Base-by-base conservation (phyloP, 2,888 invertebrate genomes). In the Scaptomyza polygonia region DNA sequence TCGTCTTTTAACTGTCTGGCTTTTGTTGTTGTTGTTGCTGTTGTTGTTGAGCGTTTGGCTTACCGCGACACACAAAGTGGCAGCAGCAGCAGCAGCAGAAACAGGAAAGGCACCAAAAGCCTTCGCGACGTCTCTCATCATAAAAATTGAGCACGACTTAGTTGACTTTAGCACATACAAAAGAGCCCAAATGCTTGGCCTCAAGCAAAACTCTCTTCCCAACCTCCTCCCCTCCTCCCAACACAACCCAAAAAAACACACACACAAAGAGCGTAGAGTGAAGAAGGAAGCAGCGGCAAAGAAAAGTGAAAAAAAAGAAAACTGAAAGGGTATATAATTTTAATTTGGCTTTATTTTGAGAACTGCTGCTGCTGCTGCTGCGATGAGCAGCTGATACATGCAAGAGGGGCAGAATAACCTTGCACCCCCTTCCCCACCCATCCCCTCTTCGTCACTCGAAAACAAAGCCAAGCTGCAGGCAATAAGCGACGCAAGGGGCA, bases 341-440 rank as follows among this genome's bases (percentile, higher is more conserved):
- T 85, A 83, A 83, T 83, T 83, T 83, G 88, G 86, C 86, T 87
- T 87, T 83, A 83, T 85, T 83, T 77, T 83, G 74, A 82, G 63
- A 72, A 69, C 79, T 47, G 36, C 14, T 36, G 34, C n/a, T n/a
- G 45, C 29, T 47, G 75, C 3, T 21, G 21, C 69, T 64, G 65
- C 81, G 75, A 72, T 77, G 77, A 77, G 81, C 62, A 59, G 61
- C 62, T 62, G 71, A 67, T 70, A 67, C 65, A 67, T 54, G 58
- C 62, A 47, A 36, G 42, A 16, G 12, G 27, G 4, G 8, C 34
- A 12, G 3, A 12, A n/a, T 5, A 34, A 34, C 34, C 34, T 12
- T 34, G 1, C n/a, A n/a, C n/a, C n/a, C n/a, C n/a, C n/a, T n/a
- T n/a, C n/a, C n/a, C n/a, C n/a, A n/a, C n/a, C n/a, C n/a, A n/a